phyloP scores from a whole-genome alignment of 1,140 invertebrate species.

The Scylla paramamosain region DNA sequence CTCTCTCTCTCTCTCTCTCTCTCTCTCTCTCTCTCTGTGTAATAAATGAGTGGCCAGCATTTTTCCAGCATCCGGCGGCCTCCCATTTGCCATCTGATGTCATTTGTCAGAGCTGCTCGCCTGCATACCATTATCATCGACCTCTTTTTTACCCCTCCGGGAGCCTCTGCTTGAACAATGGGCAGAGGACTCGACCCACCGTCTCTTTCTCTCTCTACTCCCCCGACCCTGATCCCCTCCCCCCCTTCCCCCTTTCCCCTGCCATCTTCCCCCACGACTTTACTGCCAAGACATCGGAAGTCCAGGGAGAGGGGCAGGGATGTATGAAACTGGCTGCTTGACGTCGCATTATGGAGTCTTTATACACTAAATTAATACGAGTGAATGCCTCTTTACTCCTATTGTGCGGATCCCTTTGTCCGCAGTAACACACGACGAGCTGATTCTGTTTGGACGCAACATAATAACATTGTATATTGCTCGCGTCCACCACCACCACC shows the following conservation, averaged over 20 bases:
- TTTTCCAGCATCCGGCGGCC: conserved; percentile 33
- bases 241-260: background rate
- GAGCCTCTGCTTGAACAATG: conserved; percentile 29
- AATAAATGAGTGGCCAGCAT: conserved; percentile 34
- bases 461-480: conserved; percentile 61
- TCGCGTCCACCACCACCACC: background rate
- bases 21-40: too few relatives aligned
- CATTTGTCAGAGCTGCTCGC: conserved; percentile 58
- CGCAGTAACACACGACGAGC: conserved; percentile 61
- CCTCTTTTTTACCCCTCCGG: conserved; percentile 35
- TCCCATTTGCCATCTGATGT: conserved; percentile 34
- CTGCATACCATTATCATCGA: conserved; percentile 52
- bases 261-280: background rate
- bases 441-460: conserved; percentile 69
- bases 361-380: conserved; percentile 76
- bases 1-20: too few relatives aligned
- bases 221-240: background rate
- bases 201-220: background rate
- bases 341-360: conserved; percentile 74
- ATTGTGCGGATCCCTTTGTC: conserved; percentile 70
- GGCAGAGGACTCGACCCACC: background rate
- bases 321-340: conserved; percentile 72
- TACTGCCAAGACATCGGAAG: conserved; percentile 64
- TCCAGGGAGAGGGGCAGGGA: background rate
- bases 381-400: conserved; percentile 75